phyloP scores from a whole-genome alignment of 1,140 invertebrate species.

The Zaprionus tsacasi region DNA sequence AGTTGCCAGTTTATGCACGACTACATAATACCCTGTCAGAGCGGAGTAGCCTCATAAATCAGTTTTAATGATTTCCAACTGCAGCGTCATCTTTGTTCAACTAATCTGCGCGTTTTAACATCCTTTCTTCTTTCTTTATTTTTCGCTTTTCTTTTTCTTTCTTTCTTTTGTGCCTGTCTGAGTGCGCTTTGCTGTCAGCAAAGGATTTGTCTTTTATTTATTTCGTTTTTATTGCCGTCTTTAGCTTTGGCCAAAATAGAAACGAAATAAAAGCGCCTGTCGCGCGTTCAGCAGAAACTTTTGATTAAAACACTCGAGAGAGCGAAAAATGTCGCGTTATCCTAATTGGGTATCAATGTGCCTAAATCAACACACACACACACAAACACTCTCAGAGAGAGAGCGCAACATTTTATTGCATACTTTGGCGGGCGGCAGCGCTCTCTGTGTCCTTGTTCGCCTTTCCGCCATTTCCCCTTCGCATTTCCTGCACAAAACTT shows the following conservation, averaged over 20 bases:
- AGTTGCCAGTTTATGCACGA: background rate
- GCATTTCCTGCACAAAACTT: conserved; percentile 64
- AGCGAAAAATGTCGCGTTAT: conserved; percentile 70
- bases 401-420: conserved; percentile 79
- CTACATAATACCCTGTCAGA: conserved; percentile 32
- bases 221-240: conserved; percentile 71
- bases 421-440: conserved; percentile 48
- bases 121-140: conserved; percentile 23
- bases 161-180: conserved; percentile 37
- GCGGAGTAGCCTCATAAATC: conserved; percentile 18
- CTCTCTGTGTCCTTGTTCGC: conserved; percentile 1
- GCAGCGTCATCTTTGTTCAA: conserved; percentile 10
- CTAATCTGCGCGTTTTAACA: conserved; percentile 52
- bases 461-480: conserved; percentile 39
- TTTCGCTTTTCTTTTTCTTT: conserved; percentile 16
- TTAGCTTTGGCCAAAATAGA: conserved; percentile 28
- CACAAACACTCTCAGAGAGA: background rate
- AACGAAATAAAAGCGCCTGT: background rate
- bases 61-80: conserved; percentile 33
- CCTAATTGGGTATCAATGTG: conserved; percentile 82
- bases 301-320: conserved; percentile 75
- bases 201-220: conserved; percentile 77
- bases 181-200: conserved; percentile 51
- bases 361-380: conserved; percentile 63
- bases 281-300: conserved; percentile 45